A percentile compares a stretch with the other conserved stretches of the same genome.
Conservation (phyloP, 2,888 invertebrate species). For the Cybosia mesomella region DNA sequence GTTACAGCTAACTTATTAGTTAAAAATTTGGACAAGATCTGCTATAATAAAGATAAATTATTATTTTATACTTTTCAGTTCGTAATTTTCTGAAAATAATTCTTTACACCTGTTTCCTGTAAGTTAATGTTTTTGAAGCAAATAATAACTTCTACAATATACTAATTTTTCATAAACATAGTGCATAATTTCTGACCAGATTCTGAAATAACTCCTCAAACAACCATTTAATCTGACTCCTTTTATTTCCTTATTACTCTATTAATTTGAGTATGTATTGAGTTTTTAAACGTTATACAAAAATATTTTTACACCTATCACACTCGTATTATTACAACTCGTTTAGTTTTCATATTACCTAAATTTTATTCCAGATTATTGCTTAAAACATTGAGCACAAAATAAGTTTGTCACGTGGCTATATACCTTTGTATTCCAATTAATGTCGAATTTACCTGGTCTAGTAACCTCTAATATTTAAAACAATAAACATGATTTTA, state of each 20-base stretch:
- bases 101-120: background rate
- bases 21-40: background rate
- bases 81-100: background rate
- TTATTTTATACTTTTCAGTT: background rate
- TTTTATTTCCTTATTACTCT: background rate
- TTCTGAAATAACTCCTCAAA: background rate
- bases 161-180: no score
- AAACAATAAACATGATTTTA: background rate
- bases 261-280: slow-evolving; percentile 28
- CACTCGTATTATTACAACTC: slow-evolving; percentile 12
- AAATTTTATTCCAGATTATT: background rate
- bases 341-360: slow-evolving; percentile 7
- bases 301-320: slow-evolving; percentile 26
- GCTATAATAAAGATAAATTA: no score
- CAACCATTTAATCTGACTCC: background rate
- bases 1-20: background rate
- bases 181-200: background rate
- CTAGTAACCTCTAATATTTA: background rate
- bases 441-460: background rate
- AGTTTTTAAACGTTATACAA: slow-evolving; percentile 29
- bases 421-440: background rate
- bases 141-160: background rate
- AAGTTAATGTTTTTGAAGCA: background rate
- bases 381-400: background rate
- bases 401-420: background rate